A percentile compares a stretch with the other conserved stretches of the same genome.
Evolutionary conservation across 2,888 invertebrate genomes (phyloP).

Genomic region (Caradrina kadenii): DNA sequence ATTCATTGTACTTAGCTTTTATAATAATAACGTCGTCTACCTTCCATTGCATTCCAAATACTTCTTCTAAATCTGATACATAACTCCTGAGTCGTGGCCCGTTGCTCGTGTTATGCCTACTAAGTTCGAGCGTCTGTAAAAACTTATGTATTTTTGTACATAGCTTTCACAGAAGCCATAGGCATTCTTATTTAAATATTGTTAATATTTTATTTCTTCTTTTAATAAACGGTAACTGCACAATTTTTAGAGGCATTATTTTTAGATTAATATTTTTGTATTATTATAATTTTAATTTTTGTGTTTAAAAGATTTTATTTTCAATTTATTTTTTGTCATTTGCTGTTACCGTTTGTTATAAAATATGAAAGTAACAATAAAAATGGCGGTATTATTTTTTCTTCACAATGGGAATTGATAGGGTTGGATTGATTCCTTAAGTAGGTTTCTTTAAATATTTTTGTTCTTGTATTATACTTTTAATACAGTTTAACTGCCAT

Average conservation of each 20-base stretch:
- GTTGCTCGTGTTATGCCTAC: constrained; percentile 56
- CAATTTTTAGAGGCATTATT: constrained; percentile 6
- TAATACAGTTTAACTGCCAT: constrained; percentile 14
- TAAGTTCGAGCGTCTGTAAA: constrained; percentile 34
- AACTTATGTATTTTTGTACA: constrained; percentile 53
- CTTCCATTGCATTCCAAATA: constrained; percentile 16
- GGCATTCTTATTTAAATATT: constrained; percentile 20
- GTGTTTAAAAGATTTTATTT: background rate
- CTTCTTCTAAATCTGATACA: constrained; percentile 22
- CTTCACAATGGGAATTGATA: constrained; percentile 67
- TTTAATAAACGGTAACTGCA: constrained; percentile 52
- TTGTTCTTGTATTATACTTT: background rate
- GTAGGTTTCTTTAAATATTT: background rate
- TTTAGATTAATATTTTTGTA: constrained; percentile 1
- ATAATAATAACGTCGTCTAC: constrained; percentile 30
- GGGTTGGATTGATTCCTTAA: constrained; percentile 78
- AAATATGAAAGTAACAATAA: constrained; percentile 18
- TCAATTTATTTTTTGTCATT: constrained; percentile 1
- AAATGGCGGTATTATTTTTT: constrained; percentile 36
- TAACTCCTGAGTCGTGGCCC: constrained; percentile 36
- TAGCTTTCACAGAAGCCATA: constrained; percentile 46
- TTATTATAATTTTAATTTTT: background rate
- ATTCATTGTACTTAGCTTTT: constrained; percentile 34
- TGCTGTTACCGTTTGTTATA: constrained; percentile 56
- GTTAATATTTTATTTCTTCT: constrained; percentile 27